phyloP scores from a whole-genome alignment of 2,113 vertebrate species.

The Psittacus erithacus region DNA sequence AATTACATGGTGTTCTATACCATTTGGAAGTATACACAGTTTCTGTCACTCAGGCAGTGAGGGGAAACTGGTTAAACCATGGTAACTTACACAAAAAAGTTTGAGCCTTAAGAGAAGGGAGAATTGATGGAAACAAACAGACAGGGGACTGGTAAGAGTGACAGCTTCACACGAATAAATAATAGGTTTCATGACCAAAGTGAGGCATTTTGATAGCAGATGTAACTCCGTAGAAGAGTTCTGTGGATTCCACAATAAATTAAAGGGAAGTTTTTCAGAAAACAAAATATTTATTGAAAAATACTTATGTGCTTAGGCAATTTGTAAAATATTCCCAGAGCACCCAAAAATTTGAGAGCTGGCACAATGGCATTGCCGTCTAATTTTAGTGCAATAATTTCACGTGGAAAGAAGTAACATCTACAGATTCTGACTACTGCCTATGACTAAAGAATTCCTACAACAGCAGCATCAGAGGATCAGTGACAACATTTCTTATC shows the following conservation, averaged over 20 bases:
- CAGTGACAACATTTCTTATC: background rate
- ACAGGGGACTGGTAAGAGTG: background rate
- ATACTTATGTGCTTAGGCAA: background rate
- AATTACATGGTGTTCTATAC: slow-evolving; percentile 11
- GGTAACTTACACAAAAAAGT: background rate
- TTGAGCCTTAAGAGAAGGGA: background rate
- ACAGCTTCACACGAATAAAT: background rate
- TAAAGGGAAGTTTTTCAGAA: background rate
- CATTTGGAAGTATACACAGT: background rate
- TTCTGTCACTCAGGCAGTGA: background rate
- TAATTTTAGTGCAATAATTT: background rate
- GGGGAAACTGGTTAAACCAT: slow-evolving; percentile 2
- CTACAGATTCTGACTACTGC: background rate
- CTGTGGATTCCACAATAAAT: background rate
- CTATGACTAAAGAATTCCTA: background rate
- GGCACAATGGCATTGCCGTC: background rate
- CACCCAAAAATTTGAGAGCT: background rate
- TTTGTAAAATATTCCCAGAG: background rate
- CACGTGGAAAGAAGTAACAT: background rate
- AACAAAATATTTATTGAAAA: background rate
- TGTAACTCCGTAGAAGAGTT: background rate
- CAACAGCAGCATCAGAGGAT: background rate
- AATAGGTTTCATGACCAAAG: background rate
- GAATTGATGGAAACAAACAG: background rate
- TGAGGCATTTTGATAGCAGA: background rate